Evolutionary conservation across 2,888 invertebrate species (phyloP), one percentile per base, ranked within the genome.

Genomic region (Hedya salicella): DNA sequence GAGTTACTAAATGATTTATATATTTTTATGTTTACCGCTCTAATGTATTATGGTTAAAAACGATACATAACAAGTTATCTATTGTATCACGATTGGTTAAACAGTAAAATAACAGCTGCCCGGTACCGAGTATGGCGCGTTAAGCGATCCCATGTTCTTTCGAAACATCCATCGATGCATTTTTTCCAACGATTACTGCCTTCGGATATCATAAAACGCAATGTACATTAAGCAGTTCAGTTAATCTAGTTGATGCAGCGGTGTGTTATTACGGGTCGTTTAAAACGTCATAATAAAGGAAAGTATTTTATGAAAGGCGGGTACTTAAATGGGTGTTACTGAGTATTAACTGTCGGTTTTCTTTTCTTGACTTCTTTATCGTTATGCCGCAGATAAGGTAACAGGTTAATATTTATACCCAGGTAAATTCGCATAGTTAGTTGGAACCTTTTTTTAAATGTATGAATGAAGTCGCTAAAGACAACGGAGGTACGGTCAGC

Each of bases 51-150:
- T 49, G 48, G 46, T 53, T 60, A 65, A 44, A 66, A 66, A 19
- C 11, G 54, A 59, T 71, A 62, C 60, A 62, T 67, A 73, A 71
- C 53, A 69, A 53, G 54, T 72, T 76, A 76, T 76, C 75, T 76
- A 32, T 66, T 50, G 46, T 69, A 69, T 68, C 70, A 54, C 48
- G 73, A 70, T 68, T 72, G 70, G 71, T 70, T 75, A 50, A 71
- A 72, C 71, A 75, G 71, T 71, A 71, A 71, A 73, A 75, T 75
- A 73, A 76, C 71, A 67, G 71, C 63, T 67, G 67, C 57, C 56
- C 52, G 59, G 44, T 70, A 48, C 50, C 68, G 66, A 60, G 70
- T 63, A 48, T 42, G 30, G 59, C 49, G 60, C 66, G 39, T 62
- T 65, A 67, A 65, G 53, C 62, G 49, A 53, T 40, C 39, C 8